Conservation (phyloP, 2,888 invertebrate species). For the Magallana nippona region DNA sequence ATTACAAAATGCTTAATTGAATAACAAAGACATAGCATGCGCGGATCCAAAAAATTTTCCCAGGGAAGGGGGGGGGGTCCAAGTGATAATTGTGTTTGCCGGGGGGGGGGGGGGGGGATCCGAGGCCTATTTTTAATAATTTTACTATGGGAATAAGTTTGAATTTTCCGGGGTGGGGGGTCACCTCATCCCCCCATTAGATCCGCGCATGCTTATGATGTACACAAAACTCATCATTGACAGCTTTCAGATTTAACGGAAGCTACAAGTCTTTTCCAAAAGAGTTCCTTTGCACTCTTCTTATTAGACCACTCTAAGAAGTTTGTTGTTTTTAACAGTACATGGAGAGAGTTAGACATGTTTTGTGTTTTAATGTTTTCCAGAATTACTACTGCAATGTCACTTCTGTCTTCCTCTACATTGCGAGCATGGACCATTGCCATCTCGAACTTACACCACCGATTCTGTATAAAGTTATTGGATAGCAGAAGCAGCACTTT, state of each 20-base stretch:
- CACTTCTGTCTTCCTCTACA: constrained; percentile 82
- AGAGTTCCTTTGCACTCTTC: constrained; percentile 49
- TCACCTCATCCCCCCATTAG: too few species aligned
- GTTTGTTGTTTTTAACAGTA: constrained; percentile 86
- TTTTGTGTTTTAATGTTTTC: constrained; percentile 84
- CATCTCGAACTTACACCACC: constrained; percentile 89
- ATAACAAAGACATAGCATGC: too few species aligned
- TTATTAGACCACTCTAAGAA: constrained; percentile 84
- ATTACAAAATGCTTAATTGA: too few species aligned
- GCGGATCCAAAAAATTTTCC: too few species aligned
- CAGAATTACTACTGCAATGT: constrained; percentile 84
- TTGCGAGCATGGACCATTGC: constrained; percentile 84
- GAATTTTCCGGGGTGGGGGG: too few species aligned
- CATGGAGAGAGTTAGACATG: constrained; percentile 85
- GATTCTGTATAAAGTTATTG: constrained; percentile 84
- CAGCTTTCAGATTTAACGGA: neutral
- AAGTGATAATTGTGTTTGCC: too few species aligned
- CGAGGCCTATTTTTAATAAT: too few species aligned
- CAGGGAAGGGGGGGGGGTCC: too few species aligned
- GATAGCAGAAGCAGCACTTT: constrained; percentile 85
- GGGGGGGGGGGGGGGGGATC: too few species aligned
- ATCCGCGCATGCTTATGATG: too few species aligned
- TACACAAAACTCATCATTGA: too few species aligned
- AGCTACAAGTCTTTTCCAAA: constrained; percentile 50
- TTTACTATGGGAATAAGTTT: too few species aligned